These are phyloP conservation scores for Plutomurus gul DNA, from an alignment of 1,140 invertebrate species.

Conservation along the genomic window DNA sequence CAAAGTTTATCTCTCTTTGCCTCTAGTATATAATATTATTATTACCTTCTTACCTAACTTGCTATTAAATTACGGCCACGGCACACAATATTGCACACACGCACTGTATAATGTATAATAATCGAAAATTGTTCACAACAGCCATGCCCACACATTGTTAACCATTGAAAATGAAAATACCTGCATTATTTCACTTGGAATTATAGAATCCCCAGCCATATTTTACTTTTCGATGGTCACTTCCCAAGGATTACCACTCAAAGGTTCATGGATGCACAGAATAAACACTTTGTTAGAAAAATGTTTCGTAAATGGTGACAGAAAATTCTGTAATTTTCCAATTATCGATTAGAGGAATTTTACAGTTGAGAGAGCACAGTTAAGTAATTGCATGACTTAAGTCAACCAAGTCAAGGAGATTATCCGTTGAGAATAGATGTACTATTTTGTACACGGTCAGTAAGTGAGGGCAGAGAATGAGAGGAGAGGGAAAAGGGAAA, in stretches of 20 bases:
- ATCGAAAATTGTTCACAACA: no score
- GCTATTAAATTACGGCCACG: no score
- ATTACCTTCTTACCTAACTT: slow-evolving; percentile 2
- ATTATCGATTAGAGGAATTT: no score
- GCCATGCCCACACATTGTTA: slow-evolving; percentile 12
- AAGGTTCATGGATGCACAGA: background rate
- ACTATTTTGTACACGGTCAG: no score
- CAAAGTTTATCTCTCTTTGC: background rate
- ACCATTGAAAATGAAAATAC: background rate
- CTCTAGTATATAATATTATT: background rate
- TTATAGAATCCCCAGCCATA: background rate
- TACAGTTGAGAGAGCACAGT: no score
- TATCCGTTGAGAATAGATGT: background rate
- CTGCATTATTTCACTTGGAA: background rate
- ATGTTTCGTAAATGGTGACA: background rate
- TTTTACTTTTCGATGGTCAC: background rate
- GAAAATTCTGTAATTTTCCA: background rate
- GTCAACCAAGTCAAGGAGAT: background rate
- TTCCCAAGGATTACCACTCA: slow-evolving; percentile 1
- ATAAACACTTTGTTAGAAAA: no score
- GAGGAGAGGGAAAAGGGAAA: background rate
- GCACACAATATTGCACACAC: background rate
- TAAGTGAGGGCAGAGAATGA: no score
- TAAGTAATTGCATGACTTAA: no score
- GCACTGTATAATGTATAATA: background rate